These are phyloP conservation scores for Carassius carassius DNA, from an alignment of 2,113 vertebrate species.

Conservation along the genomic window DNA sequence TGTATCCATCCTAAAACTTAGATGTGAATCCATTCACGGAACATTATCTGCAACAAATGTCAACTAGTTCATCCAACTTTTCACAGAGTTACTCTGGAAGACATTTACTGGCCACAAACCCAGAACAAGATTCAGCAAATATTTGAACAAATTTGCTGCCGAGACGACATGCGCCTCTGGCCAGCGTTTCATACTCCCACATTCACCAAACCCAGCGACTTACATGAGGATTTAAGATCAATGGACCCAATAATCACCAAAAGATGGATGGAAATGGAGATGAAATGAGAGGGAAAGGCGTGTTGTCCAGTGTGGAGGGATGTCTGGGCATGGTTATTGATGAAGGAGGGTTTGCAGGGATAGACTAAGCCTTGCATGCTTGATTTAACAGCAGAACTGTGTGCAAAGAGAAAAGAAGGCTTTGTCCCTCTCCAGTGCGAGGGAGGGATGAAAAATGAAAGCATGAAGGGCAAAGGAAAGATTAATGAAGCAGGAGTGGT, in stretches of 20 bases:
- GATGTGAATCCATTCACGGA: not conserved
- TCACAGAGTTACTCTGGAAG: constrained; percentile 50
- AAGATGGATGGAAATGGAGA: not conserved
- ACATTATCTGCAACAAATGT: constrained; percentile 30
- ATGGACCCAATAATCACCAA: not conserved
- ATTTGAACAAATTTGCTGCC: constrained; percentile 41
- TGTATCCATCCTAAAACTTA: not conserved
- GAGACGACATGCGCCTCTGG: constrained; percentile 41
- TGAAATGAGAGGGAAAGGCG: constrained; percentile 6
- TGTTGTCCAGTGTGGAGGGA: not conserved
- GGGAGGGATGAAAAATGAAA: constrained; percentile 22
- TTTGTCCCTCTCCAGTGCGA: not conserved
- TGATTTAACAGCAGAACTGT: not conserved
- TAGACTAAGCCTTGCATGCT: not conserved
- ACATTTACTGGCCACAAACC: constrained; percentile 55
- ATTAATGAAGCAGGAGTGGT: not conserved
- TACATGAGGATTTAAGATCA: constrained; percentile 42
- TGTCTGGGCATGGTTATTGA: constrained; percentile 17
- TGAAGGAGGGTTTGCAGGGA: constrained; percentile 17
- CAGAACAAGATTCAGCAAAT: constrained; percentile 54
- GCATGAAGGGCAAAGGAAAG: not conserved
- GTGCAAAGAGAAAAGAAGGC: not conserved
- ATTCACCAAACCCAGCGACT: not conserved
- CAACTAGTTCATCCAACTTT: constrained; percentile 46
- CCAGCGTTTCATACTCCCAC: constrained; percentile 8